phyloP scores from a whole-genome alignment of 1,140 invertebrate species.

The Drosophila pachea region DNA sequence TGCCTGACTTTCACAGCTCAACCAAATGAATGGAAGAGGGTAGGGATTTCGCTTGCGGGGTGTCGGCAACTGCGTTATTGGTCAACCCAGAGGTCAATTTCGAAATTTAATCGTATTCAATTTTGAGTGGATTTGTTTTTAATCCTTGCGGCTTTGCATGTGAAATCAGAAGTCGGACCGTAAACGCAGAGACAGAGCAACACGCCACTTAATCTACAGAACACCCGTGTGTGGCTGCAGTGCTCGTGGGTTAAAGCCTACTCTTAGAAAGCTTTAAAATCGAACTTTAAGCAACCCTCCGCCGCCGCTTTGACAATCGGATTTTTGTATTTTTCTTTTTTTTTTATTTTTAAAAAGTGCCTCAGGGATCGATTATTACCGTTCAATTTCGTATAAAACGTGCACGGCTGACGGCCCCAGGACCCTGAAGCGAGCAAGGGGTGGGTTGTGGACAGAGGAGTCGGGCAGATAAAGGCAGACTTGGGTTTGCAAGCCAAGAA shows the following conservation, averaged over 20 bases:
- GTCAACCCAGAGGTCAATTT: constrained; percentile 71
- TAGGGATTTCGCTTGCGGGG: neutral
- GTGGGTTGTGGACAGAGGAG: neutral
- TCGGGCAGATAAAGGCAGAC: neutral
- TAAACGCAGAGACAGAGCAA: constrained; percentile 28
- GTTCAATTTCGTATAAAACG: constrained; percentile 78
- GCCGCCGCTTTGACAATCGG: constrained; percentile 38
- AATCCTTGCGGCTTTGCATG: constrained; percentile 51
- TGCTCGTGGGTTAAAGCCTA: no score
- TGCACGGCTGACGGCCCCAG: constrained; percentile 35
- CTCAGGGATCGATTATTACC: constrained; percentile 78
- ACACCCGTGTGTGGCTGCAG: no score
- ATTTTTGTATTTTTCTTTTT: constrained; percentile 32
- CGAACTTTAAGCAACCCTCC: constrained; percentile 27
- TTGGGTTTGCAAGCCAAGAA: constrained; percentile 9
- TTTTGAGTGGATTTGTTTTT: constrained; percentile 76
- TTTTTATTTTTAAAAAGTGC: constrained; percentile 46
- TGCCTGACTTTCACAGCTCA: constrained; percentile 67
- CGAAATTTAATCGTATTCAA: constrained; percentile 74
- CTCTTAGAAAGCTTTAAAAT: constrained; percentile 16
- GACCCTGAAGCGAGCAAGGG: constrained; percentile 15
- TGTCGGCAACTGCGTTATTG: constrained; percentile 64
- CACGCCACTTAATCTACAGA: neutral
- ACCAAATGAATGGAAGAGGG: constrained; percentile 29
- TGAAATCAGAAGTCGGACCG: constrained; percentile 47